Base-by-base conservation (phyloP, 2,797 vertebrate species). In the Diceros bicornis region DNA sequence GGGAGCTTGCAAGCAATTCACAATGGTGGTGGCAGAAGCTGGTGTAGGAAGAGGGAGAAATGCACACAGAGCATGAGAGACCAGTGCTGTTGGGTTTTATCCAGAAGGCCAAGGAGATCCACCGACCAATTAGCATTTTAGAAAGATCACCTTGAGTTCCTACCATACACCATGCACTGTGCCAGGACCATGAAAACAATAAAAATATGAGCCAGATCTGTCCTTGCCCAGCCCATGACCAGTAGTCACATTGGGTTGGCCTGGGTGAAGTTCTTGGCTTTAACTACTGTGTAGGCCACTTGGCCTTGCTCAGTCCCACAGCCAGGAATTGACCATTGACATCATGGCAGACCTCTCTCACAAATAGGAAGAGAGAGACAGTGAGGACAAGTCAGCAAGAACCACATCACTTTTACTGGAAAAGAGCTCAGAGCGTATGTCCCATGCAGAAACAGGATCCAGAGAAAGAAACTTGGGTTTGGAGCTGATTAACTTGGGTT, bases 381-480 rank as follows among this genome's bases (percentile, higher is more conserved):
- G 18, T 6, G 44, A 44, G 34, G 75, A 75, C 2, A 62, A 72
- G 41, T 37, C 27, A 61, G 82, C 72, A 78, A 85, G 55, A 41
- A 52, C 20, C 72, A 10, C 1, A 17, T 27, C n/a, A 10, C 61
- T 41, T 88, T 61, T 32, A 25, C 68, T 34, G 34, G 50, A 72
- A 66, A 57, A 55, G n/a, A 27, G 14, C 50, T 86, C 32, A 41
- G 77, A 77, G 29, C 17, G 7, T 4, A 9, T 8, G 13, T 6
- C 9, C 3, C 27, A 0, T 8, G 1, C n/a, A 55, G n/a, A 44
- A 37, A 16, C 6, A 1, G 25, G 66, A 74, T 8, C 52, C 21
- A 23, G 20, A 32, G 79, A 55, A 25, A 83, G 47, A 18, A 23
- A 66, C 32, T 57, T 7, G 7, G 32, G 47, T 32, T 44, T 75